A percentile compares a stretch with the other conserved stretches of the same genome.
Evolutionary conservation across 1,140 invertebrate species (phyloP).

Genomic region (Solenopsis invicta): DNA sequence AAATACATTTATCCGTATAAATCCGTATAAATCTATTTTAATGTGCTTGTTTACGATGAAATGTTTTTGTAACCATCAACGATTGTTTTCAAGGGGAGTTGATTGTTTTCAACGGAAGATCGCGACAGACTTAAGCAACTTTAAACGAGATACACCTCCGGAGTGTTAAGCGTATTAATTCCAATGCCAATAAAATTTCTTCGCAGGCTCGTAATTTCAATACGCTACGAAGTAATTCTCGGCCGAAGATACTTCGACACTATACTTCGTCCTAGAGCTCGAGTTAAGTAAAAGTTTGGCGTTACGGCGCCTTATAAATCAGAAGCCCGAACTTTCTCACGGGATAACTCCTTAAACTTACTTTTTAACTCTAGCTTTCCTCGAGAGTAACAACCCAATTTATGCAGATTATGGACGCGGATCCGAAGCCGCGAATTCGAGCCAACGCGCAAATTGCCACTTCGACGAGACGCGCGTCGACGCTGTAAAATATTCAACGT

Average conservation of each 20-base stretch:
- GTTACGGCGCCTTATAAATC: constrained; percentile 64
- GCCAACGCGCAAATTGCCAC: constrained; percentile 74
- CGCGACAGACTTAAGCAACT: constrained; percentile 26
- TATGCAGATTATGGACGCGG: constrained; percentile 73
- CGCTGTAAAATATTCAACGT: constrained; percentile 75
- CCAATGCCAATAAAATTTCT: constrained; percentile 60
- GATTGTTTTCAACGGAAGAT: constrained; percentile 11
- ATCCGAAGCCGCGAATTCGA: constrained; percentile 69
- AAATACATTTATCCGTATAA: constrained; percentile 1
- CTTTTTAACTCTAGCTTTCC: constrained; percentile 64
- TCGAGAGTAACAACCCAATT: constrained; percentile 74
- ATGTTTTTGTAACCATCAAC: not conserved
- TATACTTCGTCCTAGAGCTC: constrained; percentile 38
- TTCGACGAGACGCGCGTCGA: constrained; percentile 35
- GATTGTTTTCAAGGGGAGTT: not conserved
- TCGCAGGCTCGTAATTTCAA: constrained; percentile 55
- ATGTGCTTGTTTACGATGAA: not conserved
- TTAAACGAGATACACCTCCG: constrained; percentile 48
- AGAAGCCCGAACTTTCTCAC: constrained; percentile 60
- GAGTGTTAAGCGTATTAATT: constrained; percentile 38
- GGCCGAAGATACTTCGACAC: constrained; percentile 53
- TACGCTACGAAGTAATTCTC: constrained; percentile 57
- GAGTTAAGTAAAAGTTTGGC: constrained; percentile 61
- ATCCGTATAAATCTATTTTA: not conserved
- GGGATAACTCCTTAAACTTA: constrained; percentile 63